Evolutionary conservation across 1,140 invertebrate genomes (phyloP), one percentile per base, ranked within the genome.

Genomic region (Hyles vespertilio): DNA sequence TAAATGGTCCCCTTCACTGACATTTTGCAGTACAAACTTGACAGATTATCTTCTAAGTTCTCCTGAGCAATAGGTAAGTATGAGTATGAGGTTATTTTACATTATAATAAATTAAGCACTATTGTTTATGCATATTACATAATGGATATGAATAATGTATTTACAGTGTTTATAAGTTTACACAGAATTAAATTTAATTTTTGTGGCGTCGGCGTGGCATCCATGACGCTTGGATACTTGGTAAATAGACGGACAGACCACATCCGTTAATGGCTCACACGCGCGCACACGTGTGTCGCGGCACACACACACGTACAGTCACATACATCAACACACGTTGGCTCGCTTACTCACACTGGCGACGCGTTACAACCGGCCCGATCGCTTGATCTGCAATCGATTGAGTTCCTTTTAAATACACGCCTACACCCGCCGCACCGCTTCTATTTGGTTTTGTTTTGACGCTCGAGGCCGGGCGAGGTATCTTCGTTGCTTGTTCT

Each of bases 321-420:
- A 22, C 22, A 22, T 22, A 22, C 22, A 22, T 22, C 22, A 22
- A 22, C 22, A 22, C 22, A 22, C 22, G 22, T 22, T 22, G 12
- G 5, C n/a, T 12, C 4, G 2, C 40, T 7, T 3, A 58, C 56
- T 52, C 63, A 61, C 40, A 50, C 46, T 33, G 3, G 32, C 32
- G 11, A 45, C 36, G 36, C 36, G 22, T 8, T 33, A 33, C 56
- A 74, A 79, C 76, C 74, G 78, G 78, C 74, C 70, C 63, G 63
- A n/a, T 59, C 67, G 67, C 61, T 63, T 59, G 77, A 80, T 77
- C 71, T 70, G 59, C 70, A 77, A 81, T 84, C 76, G 81, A 84
- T 81, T 80, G 68, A 65, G 67, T 65, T 63, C 62, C 67, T 72
- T 72, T 69, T 74, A 74, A 74, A 69, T 67, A 67, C 61, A 50